Evolutionary conservation across 2,113 vertebrate genomes (phyloP).

Genomic region (Calonectris borealis): DNA sequence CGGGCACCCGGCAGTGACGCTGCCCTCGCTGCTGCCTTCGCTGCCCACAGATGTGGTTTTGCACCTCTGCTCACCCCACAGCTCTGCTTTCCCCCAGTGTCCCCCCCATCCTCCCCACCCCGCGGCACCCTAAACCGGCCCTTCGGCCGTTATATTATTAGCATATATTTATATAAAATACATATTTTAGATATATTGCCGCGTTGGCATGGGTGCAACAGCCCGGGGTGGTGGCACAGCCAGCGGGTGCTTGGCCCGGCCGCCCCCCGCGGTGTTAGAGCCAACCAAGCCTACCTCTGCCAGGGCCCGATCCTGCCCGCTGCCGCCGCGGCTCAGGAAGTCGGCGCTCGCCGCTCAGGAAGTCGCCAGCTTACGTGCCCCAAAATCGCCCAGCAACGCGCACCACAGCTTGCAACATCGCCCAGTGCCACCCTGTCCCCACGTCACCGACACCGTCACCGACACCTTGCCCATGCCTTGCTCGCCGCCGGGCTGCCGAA

Average conservation of each 20-base stretch:
- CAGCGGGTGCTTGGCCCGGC: fast-evolving
- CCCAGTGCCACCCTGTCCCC: background rate
- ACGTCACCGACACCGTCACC: background rate
- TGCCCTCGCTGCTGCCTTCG: background rate
- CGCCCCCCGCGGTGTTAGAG: fast-evolving
- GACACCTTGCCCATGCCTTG: background rate
- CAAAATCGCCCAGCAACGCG: background rate
- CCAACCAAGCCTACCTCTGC: background rate
- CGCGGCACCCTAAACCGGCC: fast-evolving
- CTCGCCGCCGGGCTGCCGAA: background rate
- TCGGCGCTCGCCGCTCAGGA: background rate
- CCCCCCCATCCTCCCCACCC: background rate
- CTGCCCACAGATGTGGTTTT: background rate
- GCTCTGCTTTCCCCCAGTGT: background rate
- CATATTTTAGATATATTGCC: fast-evolving
- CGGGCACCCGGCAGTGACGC: fast-evolving
- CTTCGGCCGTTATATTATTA: fast-evolving
- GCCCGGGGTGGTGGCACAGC: fast-evolving
- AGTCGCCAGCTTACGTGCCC: background rate
- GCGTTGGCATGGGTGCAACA: fast-evolving
- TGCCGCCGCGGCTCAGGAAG: background rate
- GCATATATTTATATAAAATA: fast-evolving
- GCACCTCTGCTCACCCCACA: background rate
- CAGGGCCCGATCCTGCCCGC: background rate
- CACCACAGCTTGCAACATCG: background rate